Conservation (phyloP, 92 coral and sea anemone genomes). For the Zoanthus sansibaricus region DNA sequence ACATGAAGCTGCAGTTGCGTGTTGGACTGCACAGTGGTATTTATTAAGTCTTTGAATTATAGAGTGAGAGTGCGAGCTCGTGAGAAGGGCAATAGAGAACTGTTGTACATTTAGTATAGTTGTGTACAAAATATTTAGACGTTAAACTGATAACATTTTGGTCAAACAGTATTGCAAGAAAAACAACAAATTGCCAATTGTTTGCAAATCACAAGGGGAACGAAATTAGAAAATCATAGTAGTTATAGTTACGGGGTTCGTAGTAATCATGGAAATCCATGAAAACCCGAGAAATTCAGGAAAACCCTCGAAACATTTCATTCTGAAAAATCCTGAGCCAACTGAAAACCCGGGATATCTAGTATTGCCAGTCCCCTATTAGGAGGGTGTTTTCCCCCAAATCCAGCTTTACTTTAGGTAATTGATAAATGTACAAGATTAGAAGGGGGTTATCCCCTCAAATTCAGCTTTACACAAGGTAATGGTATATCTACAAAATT, state of each 20-base stretch:
- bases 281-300: too few relatives aligned
- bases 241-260: too few relatives aligned
- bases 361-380: neutral
- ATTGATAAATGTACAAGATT: neutral
- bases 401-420: neutral
- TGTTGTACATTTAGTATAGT: too few relatives aligned
- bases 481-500: neutral
- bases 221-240: too few relatives aligned
- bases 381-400: neutral
- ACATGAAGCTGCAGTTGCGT: constrained; percentile 90
- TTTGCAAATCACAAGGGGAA: too few relatives aligned
- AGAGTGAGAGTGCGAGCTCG: too few relatives aligned
- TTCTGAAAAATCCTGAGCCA: neutral
- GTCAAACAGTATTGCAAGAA: too few relatives aligned
- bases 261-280: too few relatives aligned
- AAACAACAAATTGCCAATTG: too few relatives aligned
- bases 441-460: neutral
- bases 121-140: too few relatives aligned
- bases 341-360: neutral
- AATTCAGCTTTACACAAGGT: neutral
- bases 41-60: neutral
- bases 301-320: neutral
- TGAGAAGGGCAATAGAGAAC: too few relatives aligned
- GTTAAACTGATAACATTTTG: too few relatives aligned
- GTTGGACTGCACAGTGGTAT: constrained; percentile 96